Percentiles rank a stretch among this genome's conserved stretches.
Evolutionary conservation across 2,113 vertebrate genomes (phyloP).

Genomic region (Australoheros scitulus): DNA sequence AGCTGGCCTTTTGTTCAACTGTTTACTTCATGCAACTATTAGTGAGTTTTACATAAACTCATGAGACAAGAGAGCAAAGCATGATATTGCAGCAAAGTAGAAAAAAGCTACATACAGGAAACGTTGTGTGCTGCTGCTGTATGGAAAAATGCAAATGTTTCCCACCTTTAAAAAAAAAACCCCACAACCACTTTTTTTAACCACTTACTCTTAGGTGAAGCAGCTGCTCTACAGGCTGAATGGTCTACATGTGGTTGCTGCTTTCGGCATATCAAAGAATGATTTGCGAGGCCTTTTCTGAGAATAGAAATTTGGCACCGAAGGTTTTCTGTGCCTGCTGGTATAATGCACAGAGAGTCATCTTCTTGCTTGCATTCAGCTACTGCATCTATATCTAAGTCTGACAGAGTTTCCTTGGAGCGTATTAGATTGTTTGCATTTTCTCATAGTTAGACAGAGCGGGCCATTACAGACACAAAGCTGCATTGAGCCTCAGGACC

Average conservation of each 20-base stretch:
- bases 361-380: not conserved
- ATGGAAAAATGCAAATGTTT: constrained; percentile 48
- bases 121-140: not conserved
- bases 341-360: not conserved
- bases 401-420: not conserved
- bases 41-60: not conserved
- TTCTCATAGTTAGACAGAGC: not conserved
- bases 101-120: not conserved
- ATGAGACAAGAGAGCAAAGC: not conserved
- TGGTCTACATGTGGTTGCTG: constrained; percentile 52
- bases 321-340: not conserved
- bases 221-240: constrained; percentile 42
- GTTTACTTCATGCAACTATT: not conserved
- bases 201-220: constrained; percentile 47
- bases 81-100: not conserved
- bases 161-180: constrained; percentile 20
- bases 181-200: constrained; percentile 47
- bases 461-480: constrained; percentile 13
- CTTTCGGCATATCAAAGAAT: constrained; percentile 38
- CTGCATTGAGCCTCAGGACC: not conserved
- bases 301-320: constrained; percentile 35
- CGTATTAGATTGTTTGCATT: not conserved
- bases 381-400: not conserved
- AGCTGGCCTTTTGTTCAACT: not conserved
- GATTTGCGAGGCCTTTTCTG: constrained; percentile 20